Percentiles rank a stretch among this genome's conserved stretches.
Conservation (phyloP, 1,140 invertebrate genomes). For the Odontomachus brunneus region DNA sequence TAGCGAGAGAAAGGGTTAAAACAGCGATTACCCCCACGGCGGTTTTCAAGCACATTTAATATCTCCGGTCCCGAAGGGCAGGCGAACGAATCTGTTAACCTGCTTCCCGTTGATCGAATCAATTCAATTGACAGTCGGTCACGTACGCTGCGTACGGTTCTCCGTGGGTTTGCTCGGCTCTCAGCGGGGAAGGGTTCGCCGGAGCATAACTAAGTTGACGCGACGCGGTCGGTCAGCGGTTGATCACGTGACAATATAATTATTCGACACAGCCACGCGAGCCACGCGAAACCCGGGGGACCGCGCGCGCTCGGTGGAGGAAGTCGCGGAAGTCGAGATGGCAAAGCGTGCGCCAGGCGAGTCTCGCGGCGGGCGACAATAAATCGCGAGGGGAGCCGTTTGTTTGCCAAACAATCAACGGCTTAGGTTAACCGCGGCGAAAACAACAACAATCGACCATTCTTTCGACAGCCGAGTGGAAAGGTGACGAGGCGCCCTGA, state of each 20-base stretch:
- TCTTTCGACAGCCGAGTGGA: constrained; percentile 24
- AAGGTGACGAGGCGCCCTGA: constrained; percentile 40
- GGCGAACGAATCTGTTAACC: constrained; percentile 14
- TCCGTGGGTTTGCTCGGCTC: constrained; percentile 4
- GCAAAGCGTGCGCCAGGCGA: constrained; percentile 65
- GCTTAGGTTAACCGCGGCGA: constrained; percentile 35
- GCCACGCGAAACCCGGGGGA: neutral
- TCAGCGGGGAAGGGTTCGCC: constrained; percentile 58
- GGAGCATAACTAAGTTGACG: constrained; percentile 73
- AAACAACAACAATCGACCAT: constrained; percentile 69
- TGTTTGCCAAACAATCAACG: constrained; percentile 76
- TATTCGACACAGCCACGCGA: constrained; percentile 68
- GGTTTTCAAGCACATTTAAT: constrained; percentile 41
- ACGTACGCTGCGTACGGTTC: neutral
- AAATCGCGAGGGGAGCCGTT: constrained; percentile 57
- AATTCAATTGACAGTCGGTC: constrained; percentile 50
- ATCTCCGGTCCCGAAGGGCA: neutral
- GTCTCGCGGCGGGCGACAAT: constrained; percentile 62
- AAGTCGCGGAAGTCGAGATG: constrained; percentile 54
- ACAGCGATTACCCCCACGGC: constrained; percentile 21
- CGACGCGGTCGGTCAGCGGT: constrained; percentile 72
- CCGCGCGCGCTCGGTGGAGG: neutral
- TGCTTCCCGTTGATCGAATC: constrained; percentile 27
- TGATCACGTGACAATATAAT: constrained; percentile 83
- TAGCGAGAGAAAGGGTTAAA: constrained; percentile 49